These are phyloP conservation scores for Acleris laterana DNA, from an alignment of 2,888 invertebrate species.

Conservation along the genomic window DNA sequence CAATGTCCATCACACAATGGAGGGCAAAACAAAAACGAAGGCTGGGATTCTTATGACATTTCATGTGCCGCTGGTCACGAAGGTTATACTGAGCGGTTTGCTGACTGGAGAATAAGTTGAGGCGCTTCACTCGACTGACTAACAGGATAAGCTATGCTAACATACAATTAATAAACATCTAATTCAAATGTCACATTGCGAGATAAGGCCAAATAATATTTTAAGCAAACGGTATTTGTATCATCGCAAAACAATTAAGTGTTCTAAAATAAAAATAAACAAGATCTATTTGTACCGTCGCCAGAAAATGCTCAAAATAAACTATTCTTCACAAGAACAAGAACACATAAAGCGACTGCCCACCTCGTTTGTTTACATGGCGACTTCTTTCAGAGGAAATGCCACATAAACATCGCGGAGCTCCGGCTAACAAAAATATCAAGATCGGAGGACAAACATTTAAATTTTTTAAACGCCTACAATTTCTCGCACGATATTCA, in stretches of 20 bases:
- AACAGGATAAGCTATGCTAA: too few species aligned
- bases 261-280: background rate
- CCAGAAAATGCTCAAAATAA: conserved; percentile 5
- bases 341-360: conserved; percentile 19
- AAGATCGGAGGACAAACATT: conserved; percentile 26
- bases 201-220: too few species aligned
- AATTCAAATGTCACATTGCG: too few species aligned
- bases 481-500: conserved; percentile 57
- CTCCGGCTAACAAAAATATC: conserved; percentile 43
- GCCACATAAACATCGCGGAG: conserved; percentile 44
- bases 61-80: conserved; percentile 40
- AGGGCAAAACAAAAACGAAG: conserved; percentile 60
- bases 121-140: too few species aligned
- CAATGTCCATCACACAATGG: conserved; percentile 71
- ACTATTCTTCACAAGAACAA: conserved; percentile 16
- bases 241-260: background rate
- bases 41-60: conserved; percentile 38
- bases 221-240: too few species aligned
- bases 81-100: background rate
- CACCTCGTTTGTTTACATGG: conserved; percentile 32
- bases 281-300: background rate
- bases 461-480: conserved; percentile 54
- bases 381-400: conserved; percentile 45
- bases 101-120: background rate
- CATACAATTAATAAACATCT: too few species aligned